Conservation (phyloP, 2,113 vertebrate genomes). For the Apteryx mantelli region DNA sequence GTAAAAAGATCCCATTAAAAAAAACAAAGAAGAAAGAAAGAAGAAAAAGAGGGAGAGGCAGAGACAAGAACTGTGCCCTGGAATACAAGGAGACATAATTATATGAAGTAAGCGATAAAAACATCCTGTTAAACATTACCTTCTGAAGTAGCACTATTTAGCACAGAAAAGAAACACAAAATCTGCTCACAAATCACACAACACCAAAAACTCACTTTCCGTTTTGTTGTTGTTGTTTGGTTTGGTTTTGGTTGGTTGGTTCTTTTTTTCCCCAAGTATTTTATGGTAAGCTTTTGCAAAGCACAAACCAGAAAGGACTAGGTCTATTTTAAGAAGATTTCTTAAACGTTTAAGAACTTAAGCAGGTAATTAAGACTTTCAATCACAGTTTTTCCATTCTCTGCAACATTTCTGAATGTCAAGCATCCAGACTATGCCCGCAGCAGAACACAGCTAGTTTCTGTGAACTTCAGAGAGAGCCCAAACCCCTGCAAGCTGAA, state of each 20-base stretch:
- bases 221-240: background rate
- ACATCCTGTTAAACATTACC: conserved; percentile 47
- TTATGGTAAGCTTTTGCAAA: background rate
- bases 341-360: background rate
- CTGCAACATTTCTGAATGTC: conserved; percentile 3
- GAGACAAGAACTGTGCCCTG: background rate
- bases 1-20: background rate
- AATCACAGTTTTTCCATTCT: conserved; percentile 14
- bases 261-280: background rate
- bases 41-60: too few relatives aligned
- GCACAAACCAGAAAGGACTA: background rate
- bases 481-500: background rate
- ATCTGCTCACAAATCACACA: background rate
- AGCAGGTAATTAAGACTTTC: conserved; percentile 44
- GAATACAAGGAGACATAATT: background rate
- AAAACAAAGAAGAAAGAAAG: background rate
- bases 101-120: conserved; percentile 5
- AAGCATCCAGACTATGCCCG: background rate
- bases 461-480: background rate
- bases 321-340: conserved; percentile 20
- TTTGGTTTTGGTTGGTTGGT: too few relatives aligned
- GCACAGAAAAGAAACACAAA: background rate
- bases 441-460: accelerated
- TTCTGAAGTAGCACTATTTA: background rate
- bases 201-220: background rate